Base-by-base conservation (phyloP, 2,113 vertebrate species). In the Leuciscus idus region DNA sequence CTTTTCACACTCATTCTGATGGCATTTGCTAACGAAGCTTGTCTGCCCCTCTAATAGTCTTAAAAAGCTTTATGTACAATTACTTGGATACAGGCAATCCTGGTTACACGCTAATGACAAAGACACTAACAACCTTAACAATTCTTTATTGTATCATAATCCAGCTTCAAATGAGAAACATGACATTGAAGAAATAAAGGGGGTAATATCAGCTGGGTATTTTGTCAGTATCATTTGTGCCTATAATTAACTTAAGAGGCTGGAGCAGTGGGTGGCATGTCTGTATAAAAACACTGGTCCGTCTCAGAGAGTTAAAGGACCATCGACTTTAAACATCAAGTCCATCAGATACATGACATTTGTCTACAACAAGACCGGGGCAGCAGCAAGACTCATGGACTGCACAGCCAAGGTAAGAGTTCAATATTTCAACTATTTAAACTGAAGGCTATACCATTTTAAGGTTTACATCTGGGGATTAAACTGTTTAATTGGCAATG, bases 341-440 rank as follows among this genome's bases (percentile, higher is more conserved):
- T 57, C 83, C 19, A 64, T 39, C 26, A 52, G 62, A 70, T 13
- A 17, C n/a, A 91, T 92, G 91, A 87, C 2, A 52, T 87, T 90
- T 90, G 68, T 83, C 79, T 13, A 55, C 36, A 88, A 62, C 39
- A 88, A 89, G 68, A 36, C 90, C 17, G 88, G 30, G 59, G 72
- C 80, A 74, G 72, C 89, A 15, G 79, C 85, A 5, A 76, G 23
- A 28, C 23, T 6, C 77, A 92, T 89, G 88, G 88, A 90, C 2
- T 85, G 82, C 62, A 33, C 89, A 10, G 88, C 90, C 81, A 92
- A 83, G 91, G 93, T 94, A 89, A 91, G 88, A 57, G 48, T 33
- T 52, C 17, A 30, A 33, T 23, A 19, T 57, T 28, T 77, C 50
- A 43, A 36, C 9, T 0, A 23, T 74, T 74, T 74, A 8, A 74